phyloP scores from a whole-genome alignment of 2,888 invertebrate species.

The Oligia strigilis region DNA sequence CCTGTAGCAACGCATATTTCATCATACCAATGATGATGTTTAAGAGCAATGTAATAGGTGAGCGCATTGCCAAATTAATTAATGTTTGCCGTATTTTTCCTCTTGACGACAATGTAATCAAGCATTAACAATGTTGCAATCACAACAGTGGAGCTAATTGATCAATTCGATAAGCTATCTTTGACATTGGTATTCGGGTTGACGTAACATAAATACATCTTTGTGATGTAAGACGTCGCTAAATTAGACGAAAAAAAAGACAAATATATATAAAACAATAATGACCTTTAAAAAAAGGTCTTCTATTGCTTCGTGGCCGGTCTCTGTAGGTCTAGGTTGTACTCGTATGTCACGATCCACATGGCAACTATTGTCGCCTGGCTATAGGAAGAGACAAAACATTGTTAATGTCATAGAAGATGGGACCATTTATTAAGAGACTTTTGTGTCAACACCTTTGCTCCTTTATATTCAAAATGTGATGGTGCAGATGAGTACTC shows the following conservation, averaged over 20 bases:
- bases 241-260: neutral
- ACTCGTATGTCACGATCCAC: neutral
- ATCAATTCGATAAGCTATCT: slow-evolving; percentile 55
- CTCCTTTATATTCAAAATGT: neutral
- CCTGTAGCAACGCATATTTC: neutral
- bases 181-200: slow-evolving; percentile 38
- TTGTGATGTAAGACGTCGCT: neutral
- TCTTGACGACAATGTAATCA: slow-evolving; percentile 50
- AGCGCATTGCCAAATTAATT: neutral
- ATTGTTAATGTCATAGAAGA: neutral
- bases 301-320: no score
- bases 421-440: neutral
- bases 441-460: neutral
- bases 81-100: neutral
- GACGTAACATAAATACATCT: neutral
- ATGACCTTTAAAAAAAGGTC: neutral
- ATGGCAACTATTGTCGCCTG: no score
- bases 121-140: slow-evolving; percentile 46
- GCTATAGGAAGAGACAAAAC: neutral
- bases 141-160: slow-evolving; percentile 36
- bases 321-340: neutral
- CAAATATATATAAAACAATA: no score
- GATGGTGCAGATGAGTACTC: neutral
- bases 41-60: neutral
- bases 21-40: neutral